These are phyloP conservation scores for Sisyra nigra DNA, from an alignment of 2,888 invertebrate genomes.

Conservation along the genomic window DNA sequence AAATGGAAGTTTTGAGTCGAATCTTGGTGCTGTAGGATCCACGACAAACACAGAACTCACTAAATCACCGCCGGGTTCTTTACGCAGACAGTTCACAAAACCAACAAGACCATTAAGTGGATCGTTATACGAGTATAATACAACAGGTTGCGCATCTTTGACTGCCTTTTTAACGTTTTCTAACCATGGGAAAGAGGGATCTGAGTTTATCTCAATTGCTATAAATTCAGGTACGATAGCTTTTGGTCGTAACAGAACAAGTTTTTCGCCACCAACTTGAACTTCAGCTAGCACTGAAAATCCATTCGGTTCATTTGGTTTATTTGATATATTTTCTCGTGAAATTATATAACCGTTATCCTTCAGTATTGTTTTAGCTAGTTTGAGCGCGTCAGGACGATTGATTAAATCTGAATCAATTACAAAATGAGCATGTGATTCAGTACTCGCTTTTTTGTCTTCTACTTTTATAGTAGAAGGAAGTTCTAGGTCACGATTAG, in stretches of 20 bases:
- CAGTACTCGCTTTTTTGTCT: constrained; percentile 36
- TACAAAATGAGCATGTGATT: constrained; percentile 18
- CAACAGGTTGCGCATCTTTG: constrained; percentile 31
- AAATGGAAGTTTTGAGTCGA: constrained; percentile 43
- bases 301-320: constrained; percentile 26
- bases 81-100: constrained; percentile 71
- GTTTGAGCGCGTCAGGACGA: constrained; percentile 28
- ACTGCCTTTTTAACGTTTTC: constrained; percentile 25
- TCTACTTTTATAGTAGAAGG: constrained; percentile 37
- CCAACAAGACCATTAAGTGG: constrained; percentile 66
- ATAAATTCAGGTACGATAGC: constrained; percentile 30
- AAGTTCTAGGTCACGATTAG: constrained; percentile 31
- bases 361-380: constrained; percentile 31
- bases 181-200: constrained; percentile 33
- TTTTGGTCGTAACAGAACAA: constrained; percentile 29
- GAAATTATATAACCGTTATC: constrained; percentile 44
- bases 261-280: constrained; percentile 32
- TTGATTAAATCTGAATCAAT: constrained; percentile 26
- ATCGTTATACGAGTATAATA: constrained; percentile 47
- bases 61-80: constrained; percentile 43
- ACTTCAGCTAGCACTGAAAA: constrained; percentile 33
- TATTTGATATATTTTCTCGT: constrained; percentile 35
- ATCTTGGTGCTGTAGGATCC: constrained; percentile 43
- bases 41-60: constrained; percentile 45
- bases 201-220: constrained; percentile 29